Base-by-base conservation (phyloP, 92 coral and sea anemone species). In the Meandrina meandrites region DNA sequence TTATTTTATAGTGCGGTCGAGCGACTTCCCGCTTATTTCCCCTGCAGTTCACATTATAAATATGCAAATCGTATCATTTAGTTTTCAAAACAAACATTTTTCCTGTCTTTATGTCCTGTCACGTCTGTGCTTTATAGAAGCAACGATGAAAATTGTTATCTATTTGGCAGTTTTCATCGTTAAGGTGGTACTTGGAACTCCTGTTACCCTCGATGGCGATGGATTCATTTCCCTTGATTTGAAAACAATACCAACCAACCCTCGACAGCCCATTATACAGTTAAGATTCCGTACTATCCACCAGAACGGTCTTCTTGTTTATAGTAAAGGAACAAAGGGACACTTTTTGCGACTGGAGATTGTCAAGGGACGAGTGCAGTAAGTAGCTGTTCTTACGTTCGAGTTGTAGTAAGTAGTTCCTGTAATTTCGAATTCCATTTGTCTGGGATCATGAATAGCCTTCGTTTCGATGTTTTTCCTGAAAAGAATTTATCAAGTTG, bases 221-320 rank as follows among this genome's bases (percentile, higher is more conserved):
- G 78, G 18, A 16, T 73, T 19, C 30, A 19, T 73, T 35, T 73
- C 78, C 19, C 18, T 73, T 34, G 78, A 37, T 22, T 35, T 34
- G 50, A 34, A 73, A 37, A 35, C 78, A 40, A 73, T 24, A 73
- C 48, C 12, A 22, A 36, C 13, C 78, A 45, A 50, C 24, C 64
- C 40, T 45, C 66, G 81, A n/a, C 60, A 77, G 37, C 17, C 60
- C 19, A 31, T 50, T 51, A 3, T 45, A 30, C 35, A 45, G 37
- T 24, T 88, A 14, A 69, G 90, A 53, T 88, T 88, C 34, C 83
- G 69, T 19, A 88, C 90, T 0, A 42, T 88, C 11, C 22, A 88
- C 56, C 87, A 82, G 13, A 56, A 56, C 57, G 90, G 90, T 31
- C 84, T 81, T 73, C 79, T 88, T 9, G 70, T 81, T 53, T 81